Conservation (phyloP, 2,113 vertebrate genomes). For the Regulus satrapa region DNA sequence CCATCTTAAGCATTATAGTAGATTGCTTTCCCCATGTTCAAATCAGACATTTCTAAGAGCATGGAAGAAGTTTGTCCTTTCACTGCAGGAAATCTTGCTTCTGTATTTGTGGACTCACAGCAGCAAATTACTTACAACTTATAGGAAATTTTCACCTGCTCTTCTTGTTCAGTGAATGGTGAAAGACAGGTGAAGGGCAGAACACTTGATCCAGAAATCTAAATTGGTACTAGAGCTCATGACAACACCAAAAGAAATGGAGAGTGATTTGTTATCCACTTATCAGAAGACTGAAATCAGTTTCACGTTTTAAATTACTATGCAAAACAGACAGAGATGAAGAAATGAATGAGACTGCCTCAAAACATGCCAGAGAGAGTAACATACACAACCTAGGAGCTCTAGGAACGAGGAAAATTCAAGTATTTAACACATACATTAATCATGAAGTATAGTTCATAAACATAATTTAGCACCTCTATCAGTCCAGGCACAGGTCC, state of each 20-base stretch:
- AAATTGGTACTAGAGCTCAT: background rate
- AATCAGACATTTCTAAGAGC: background rate
- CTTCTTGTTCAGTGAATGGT: background rate
- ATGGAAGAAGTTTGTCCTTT: background rate
- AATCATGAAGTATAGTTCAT: background rate
- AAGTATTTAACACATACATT: background rate
- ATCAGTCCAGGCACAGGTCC: background rate
- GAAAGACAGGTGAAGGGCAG: background rate
- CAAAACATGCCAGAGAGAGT: background rate
- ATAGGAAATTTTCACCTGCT: background rate
- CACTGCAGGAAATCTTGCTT: background rate
- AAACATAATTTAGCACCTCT: background rate
- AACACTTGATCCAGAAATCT: background rate
- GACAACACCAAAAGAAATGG: background rate
- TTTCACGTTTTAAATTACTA: background rate
- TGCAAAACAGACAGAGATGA: background rate
- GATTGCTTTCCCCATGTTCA: background rate
- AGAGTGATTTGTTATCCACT: background rate
- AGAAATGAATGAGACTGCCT: background rate
- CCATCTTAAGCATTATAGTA: accelerated
- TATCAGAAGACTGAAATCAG: background rate
- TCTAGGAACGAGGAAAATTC: background rate
- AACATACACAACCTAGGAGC: background rate
- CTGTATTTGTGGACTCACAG: background rate
- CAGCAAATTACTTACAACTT: background rate